A percentile compares a stretch with the other conserved stretches of the same genome.
phyloP scores from a whole-genome alignment of 35 echinoderm and acorn worm species.

The Lytechinus pictus region DNA sequence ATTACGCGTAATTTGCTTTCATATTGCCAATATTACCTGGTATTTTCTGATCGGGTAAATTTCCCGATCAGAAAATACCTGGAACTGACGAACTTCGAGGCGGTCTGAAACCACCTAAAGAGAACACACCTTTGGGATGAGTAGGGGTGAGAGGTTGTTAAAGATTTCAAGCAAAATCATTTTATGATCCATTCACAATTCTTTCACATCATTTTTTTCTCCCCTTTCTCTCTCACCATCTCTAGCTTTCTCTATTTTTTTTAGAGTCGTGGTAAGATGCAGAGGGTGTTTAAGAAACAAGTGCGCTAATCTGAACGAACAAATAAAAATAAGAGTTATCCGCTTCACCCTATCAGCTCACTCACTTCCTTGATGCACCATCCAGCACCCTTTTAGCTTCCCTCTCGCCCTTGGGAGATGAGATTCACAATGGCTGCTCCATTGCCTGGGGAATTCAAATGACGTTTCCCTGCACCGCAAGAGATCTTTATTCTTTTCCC shows the following conservation, averaged over 20 bases:
- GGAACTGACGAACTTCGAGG: too few relatives aligned
- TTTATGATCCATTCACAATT: not conserved
- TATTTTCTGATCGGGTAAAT: too few relatives aligned
- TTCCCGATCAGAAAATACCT: too few relatives aligned
- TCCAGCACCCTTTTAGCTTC: not conserved
- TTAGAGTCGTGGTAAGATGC: not conserved
- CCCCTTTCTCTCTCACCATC: not conserved
- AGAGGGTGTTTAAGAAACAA: constrained; percentile 55
- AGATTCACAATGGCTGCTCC: constrained; percentile 12
- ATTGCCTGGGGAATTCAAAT: constrained; percentile 28
- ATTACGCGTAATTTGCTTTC: too few relatives aligned
- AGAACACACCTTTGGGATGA: not conserved
- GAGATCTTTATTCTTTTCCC: not conserved
- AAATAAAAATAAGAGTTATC: constrained; percentile 29
- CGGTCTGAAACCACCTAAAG: too few relatives aligned
- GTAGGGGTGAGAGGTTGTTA: not conserved
- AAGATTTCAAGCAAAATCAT: not conserved
- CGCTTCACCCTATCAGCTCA: constrained; percentile 15
- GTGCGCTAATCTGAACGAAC: constrained; percentile 57
- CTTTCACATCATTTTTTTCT: not conserved
- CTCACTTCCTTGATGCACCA: constrained; percentile 18
- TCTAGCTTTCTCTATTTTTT: not conserved
- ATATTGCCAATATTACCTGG: too few relatives aligned
- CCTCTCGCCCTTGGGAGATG: not conserved
- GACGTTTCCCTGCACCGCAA: constrained; percentile 9